Percentiles rank a stretch among this genome's conserved stretches.
Evolutionary conservation across 2,888 invertebrate genomes (phyloP).

Genomic region (Agrochola macilenta): DNA sequence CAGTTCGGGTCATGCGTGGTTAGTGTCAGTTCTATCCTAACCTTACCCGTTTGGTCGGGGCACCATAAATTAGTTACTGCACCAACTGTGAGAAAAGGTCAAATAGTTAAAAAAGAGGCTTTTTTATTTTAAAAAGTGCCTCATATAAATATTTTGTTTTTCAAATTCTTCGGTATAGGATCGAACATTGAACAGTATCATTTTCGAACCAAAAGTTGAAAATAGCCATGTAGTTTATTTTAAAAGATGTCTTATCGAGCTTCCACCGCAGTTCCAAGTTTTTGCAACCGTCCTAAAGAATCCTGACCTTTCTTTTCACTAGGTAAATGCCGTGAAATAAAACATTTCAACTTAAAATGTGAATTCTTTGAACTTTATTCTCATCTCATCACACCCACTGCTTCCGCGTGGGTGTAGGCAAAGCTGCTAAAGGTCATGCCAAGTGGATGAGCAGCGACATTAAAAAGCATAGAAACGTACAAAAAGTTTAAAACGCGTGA

Average conservation of each 20-base stretch:
- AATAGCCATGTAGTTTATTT: not conserved
- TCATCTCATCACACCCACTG: not conserved
- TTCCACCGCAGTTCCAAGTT: not conserved
- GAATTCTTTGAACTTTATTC: constrained; percentile 11
- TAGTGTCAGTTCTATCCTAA: too few relatives aligned
- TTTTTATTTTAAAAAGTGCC: not conserved
- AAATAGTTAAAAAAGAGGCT: not conserved
- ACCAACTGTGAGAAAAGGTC: not conserved
- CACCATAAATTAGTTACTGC: not conserved
- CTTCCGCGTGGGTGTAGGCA: not conserved
- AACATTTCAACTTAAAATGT: constrained; percentile 2
- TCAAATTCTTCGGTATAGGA: not conserved
- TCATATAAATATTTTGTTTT: too few relatives aligned
- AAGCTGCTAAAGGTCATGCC: constrained; percentile 10
- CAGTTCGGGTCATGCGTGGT: too few relatives aligned
- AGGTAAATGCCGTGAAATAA: constrained; percentile 2
- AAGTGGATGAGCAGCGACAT: not conserved
- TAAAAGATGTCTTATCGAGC: not conserved
- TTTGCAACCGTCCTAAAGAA: not conserved
- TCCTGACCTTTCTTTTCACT: not conserved
- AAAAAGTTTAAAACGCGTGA: not conserved
- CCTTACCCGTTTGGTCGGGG: too few relatives aligned
- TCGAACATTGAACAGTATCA: not conserved
- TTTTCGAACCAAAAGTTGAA: not conserved
- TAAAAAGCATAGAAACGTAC: not conserved